A percentile compares a stretch with the other conserved stretches of the same genome.
Conservation (phyloP, 1,140 invertebrate species). For the Anastrepha obliqua region DNA sequence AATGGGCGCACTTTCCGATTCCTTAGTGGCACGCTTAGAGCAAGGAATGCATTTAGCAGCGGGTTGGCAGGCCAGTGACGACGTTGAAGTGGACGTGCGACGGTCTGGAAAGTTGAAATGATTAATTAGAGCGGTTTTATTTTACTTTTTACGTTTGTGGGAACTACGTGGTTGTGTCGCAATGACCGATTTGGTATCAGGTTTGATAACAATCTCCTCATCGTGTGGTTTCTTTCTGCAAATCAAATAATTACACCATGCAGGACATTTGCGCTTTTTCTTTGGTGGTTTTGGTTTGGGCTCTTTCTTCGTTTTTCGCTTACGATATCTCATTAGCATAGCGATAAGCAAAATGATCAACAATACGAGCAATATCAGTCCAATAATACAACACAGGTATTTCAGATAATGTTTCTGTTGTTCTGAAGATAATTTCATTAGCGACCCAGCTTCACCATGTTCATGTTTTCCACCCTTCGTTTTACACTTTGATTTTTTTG, state of each 20-base stretch:
- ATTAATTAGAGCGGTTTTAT: slow-evolving; percentile 8
- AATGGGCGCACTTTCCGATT: slow-evolving; percentile 53
- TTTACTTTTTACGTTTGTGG: slow-evolving; percentile 31
- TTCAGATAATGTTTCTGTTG: slow-evolving; percentile 46
- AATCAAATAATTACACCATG: not conserved
- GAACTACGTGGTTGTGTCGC: slow-evolving; percentile 50
- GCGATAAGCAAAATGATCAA: slow-evolving; percentile 45
- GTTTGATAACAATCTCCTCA: slow-evolving; percentile 45
- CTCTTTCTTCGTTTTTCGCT: not conserved
- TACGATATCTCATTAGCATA: slow-evolving; percentile 15
- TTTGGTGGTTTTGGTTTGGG: slow-evolving; percentile 15
- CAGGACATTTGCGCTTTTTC: slow-evolving; percentile 17
- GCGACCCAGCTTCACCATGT: not conserved
- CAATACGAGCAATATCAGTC: slow-evolving; percentile 31
- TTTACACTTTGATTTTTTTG: slow-evolving; percentile 43
- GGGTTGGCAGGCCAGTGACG: slow-evolving; percentile 47
- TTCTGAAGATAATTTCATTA: slow-evolving; percentile 15
- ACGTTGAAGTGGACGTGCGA: slow-evolving; percentile 30
- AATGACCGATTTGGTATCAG: slow-evolving; percentile 33
- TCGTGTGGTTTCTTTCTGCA: slow-evolving; percentile 40
- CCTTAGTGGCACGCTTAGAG: slow-evolving; percentile 40
- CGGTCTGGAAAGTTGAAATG: slow-evolving; percentile 46
- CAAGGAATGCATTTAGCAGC: slow-evolving; percentile 50
- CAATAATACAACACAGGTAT: slow-evolving; percentile 46
- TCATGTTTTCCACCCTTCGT: slow-evolving; percentile 42